A percentile compares a stretch with the other conserved stretches of the same genome.
These are phyloP conservation scores for Atethmia centrago DNA, from an alignment of 2,888 invertebrate species.

Conservation along the genomic window DNA sequence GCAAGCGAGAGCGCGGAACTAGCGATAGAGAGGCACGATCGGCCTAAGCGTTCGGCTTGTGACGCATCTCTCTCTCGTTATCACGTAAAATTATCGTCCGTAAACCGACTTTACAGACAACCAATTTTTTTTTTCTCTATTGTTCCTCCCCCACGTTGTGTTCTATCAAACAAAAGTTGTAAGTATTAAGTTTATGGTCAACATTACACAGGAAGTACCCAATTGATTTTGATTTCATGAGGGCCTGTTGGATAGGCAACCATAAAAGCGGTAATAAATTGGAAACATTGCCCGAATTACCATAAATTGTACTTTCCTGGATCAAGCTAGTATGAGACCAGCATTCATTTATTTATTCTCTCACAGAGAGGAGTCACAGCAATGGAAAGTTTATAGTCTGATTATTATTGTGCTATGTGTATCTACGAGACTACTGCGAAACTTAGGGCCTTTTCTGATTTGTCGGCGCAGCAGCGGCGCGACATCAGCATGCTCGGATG, in stretches of 20 bases:
- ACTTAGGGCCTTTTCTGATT: no score
- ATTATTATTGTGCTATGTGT: background rate
- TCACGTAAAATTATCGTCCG: no score
- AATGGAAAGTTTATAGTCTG: background rate
- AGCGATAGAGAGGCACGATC: no score
- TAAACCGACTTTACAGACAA: no score
- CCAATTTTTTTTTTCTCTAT: no score
- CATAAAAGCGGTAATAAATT: constrained; percentile 46
- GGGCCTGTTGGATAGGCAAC: constrained; percentile 16
- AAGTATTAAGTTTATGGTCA: constrained; percentile 42
- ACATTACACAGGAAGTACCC: constrained; percentile 43
- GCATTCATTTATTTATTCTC: constrained; percentile 10
- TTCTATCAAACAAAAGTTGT: constrained; percentile 17
- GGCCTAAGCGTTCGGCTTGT: no score
- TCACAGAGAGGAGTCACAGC: background rate
- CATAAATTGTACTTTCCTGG: constrained; percentile 33
- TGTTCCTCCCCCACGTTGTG: background rate
- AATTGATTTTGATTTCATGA: constrained; percentile 51
- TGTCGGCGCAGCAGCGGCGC: no score
- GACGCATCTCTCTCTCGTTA: no score
- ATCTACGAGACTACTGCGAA: background rate
- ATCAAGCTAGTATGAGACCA: constrained; percentile 2
- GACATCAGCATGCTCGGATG: no score
- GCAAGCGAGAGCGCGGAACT: no score
- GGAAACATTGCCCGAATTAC: constrained; percentile 42